Conservation (phyloP, 2,888 invertebrate species). For the Mythimna ferrago region DNA sequence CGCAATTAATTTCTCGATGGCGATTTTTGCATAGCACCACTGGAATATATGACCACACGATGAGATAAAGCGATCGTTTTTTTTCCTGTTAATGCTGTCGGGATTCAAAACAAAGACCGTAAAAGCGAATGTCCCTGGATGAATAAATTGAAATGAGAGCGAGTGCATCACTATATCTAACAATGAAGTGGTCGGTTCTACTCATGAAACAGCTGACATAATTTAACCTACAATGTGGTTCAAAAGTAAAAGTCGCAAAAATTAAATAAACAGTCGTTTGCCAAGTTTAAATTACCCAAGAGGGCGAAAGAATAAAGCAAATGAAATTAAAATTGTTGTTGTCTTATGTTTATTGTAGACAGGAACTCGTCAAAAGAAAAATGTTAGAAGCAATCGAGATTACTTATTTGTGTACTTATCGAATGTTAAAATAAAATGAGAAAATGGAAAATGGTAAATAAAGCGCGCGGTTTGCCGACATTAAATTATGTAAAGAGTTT, state of each 20-base stretch:
- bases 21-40: conserved; percentile 43
- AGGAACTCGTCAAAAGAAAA: conserved; percentile 29
- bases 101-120: background rate
- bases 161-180: conserved; percentile 8
- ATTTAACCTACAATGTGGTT: background rate
- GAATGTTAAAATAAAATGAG: conserved; percentile 37
- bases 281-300: conserved; percentile 24
- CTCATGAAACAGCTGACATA: conserved; percentile 1
- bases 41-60: conserved; percentile 13
- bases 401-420: conserved; percentile 32
- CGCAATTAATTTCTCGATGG: conserved; percentile 53
- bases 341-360: conserved; percentile 4
- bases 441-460: conserved; percentile 38
- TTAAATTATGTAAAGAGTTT: conserved; percentile 42
- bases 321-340: background rate
- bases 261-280: conserved; percentile 4
- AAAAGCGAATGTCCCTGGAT: background rate
- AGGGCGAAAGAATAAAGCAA: conserved; percentile 2
- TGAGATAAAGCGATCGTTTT: conserved; percentile 15
- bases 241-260: background rate
- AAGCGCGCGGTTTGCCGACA: conserved; percentile 23
- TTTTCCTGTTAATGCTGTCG: conserved; percentile 3
- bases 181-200: conserved; percentile 2
- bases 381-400: conserved; percentile 27
- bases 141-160: conserved; percentile 24